A percentile compares a stretch with the other conserved stretches of the same genome.
These are phyloP conservation scores for Lasiurus borealis DNA, from an alignment of 2,113 vertebrate genomes.

Conservation along the genomic window DNA sequence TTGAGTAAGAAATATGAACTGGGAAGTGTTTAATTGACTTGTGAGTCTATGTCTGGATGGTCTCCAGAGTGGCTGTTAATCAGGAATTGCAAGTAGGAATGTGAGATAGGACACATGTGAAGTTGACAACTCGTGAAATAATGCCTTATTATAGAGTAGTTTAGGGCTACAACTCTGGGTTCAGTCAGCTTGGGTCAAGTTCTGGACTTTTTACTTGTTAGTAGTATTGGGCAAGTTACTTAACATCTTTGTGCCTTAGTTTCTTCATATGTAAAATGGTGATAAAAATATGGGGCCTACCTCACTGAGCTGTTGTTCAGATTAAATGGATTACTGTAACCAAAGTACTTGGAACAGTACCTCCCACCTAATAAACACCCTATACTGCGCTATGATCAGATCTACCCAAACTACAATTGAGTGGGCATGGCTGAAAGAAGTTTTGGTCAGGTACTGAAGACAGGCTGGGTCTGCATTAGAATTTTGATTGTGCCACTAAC, in stretches of 20 bases:
- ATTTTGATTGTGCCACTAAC: background rate
- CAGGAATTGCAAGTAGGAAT: background rate
- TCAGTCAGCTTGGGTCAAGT: background rate
- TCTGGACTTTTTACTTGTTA: background rate
- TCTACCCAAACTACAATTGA: background rate
- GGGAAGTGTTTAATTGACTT: background rate
- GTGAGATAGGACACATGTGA: no score
- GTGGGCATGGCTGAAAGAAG: background rate
- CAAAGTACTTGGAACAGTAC: background rate
- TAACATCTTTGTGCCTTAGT: background rate
- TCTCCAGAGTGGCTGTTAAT: background rate
- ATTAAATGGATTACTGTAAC: background rate
- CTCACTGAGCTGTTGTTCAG: background rate
- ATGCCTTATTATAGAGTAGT: fast-evolving
- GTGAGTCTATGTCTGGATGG: background rate
- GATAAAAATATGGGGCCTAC: background rate
- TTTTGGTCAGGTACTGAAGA: background rate
- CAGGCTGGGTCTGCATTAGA: background rate
- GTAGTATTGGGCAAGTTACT: background rate
- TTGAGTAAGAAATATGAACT: background rate
- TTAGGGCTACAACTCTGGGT: background rate
- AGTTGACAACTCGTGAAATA: background rate
- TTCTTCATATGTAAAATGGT: background rate
- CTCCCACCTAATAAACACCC: background rate
- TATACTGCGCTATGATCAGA: background rate